A percentile compares a stretch with the other conserved stretches of the same genome.
These are phyloP conservation scores for Apteryx mantelli DNA, from an alignment of 2,113 vertebrate species.

Conservation along the genomic window DNA sequence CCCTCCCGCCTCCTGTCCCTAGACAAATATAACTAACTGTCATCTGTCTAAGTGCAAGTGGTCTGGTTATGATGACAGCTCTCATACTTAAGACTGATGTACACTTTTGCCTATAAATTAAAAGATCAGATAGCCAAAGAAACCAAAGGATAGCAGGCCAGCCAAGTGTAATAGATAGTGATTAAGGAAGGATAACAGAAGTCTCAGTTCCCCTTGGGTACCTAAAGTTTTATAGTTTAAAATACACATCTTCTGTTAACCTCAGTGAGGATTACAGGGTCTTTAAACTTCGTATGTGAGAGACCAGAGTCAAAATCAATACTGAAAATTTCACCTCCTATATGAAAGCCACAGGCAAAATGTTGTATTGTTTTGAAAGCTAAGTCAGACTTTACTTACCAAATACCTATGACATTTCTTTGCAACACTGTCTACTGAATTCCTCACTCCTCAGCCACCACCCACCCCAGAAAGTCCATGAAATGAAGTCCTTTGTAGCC, in stretches of 20 bases:
- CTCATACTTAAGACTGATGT: not conserved
- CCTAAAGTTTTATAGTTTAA: not conserved
- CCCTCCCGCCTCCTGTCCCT: slow-evolving; percentile 1
- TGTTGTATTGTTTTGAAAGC: not conserved
- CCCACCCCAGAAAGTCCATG: not conserved
- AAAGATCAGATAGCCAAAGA: slow-evolving; percentile 27
- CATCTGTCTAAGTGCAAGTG: not conserved
- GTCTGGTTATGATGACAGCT: slow-evolving; percentile 19
- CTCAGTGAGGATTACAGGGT: not conserved
- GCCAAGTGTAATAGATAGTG: not conserved
- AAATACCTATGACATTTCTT: not conserved
- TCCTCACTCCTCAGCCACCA: not conserved
- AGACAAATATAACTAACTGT: slow-evolving; percentile 40
- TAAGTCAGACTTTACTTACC: not conserved
- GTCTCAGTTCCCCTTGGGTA: not conserved
- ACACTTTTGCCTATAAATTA: not conserved
- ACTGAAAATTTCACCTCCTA: not conserved
- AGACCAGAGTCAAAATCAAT: not conserved
- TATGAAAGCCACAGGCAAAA: not conserved
- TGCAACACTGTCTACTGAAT: not conserved
- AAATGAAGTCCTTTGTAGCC: not conserved
- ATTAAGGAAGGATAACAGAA: not conserved
- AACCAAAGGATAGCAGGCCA: not conserved
- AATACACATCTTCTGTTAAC: not conserved
- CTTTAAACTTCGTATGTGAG: not conserved